Conservation (phyloP, 2,797 vertebrate genomes). For the Macropus fuliginosus region DNA sequence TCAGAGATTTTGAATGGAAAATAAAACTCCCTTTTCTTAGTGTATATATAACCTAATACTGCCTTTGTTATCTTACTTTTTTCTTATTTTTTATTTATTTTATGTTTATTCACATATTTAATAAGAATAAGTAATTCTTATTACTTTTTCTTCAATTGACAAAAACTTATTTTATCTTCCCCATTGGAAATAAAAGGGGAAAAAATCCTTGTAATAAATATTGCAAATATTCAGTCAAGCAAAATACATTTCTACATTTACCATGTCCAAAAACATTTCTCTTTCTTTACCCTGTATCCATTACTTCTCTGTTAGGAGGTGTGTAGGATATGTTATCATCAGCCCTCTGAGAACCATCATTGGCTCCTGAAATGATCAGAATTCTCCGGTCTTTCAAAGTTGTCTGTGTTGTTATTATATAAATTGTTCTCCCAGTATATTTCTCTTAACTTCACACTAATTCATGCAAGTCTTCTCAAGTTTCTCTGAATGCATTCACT, state of each 20-base stretch:
- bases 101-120: too few relatives aligned
- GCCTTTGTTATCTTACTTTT: background rate
- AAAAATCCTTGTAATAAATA: background rate
- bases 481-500: background rate
- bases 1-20: background rate
- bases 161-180: background rate
- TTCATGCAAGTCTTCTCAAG: background rate
- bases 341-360: background rate
- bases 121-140: too few relatives aligned
- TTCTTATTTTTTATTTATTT: background rate
- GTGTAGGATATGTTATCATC: background rate
- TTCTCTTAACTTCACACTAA: background rate
- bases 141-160: background rate
- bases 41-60: background rate
- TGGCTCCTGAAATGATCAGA: background rate
- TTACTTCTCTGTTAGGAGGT: background rate
- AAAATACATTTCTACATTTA: background rate
- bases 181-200: background rate
- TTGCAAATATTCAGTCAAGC: background rate
- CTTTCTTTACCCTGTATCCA: background rate
- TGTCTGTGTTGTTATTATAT: background rate
- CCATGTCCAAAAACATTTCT: background rate
- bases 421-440: background rate
- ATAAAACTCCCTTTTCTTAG: constrained; percentile 1
- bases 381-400: background rate